These are phyloP conservation scores for Cabera pusaria DNA, from an alignment of 2,888 invertebrate genomes.

Conservation along the genomic window DNA sequence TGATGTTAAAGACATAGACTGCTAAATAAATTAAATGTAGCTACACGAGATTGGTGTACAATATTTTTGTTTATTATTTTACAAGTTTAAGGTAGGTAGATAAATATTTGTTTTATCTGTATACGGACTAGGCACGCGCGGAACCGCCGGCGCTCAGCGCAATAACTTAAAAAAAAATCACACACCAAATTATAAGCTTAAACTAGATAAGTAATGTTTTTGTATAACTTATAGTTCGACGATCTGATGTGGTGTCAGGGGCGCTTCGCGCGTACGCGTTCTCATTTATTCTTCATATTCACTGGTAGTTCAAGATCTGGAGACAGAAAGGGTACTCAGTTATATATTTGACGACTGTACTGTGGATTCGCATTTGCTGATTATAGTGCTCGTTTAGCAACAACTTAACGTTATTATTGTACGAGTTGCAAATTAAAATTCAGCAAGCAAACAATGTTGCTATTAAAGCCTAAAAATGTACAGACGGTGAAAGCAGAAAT, in stretches of 20 bases:
- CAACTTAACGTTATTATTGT: too few species aligned
- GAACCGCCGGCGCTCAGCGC: slow-evolving; percentile 68
- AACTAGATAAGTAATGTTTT: slow-evolving; percentile 74
- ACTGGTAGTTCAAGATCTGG: slow-evolving; percentile 72
- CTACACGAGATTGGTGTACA: slow-evolving; percentile 71
- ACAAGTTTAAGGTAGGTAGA: slow-evolving; percentile 72
- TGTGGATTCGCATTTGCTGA: too few species aligned
- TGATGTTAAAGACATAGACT: slow-evolving; percentile 64
- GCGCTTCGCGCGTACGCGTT: slow-evolving; percentile 62
- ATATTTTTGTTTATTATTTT: slow-evolving; percentile 61
- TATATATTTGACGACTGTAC: too few species aligned
- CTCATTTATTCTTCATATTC: slow-evolving; percentile 39
- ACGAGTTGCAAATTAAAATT: slow-evolving; percentile 2
- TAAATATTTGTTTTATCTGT: slow-evolving; percentile 77
- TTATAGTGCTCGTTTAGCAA: too few species aligned
- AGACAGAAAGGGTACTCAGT: slow-evolving; percentile 45
- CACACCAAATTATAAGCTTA: slow-evolving; percentile 78
- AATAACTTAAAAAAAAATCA: slow-evolving; percentile 78
- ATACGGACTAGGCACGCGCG: slow-evolving; percentile 80
- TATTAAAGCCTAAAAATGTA: slow-evolving; percentile 10
- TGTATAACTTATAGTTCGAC: slow-evolving; percentile 58
- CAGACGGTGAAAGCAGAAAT: slow-evolving; percentile 7
- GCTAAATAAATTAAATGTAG: slow-evolving; percentile 79
- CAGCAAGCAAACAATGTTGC: slow-evolving; percentile 3
- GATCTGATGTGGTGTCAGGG: slow-evolving; percentile 59